These are phyloP conservation scores for Lacerta viridis DNA, from an alignment of 2,797 vertebrate species.

Conservation along the genomic window DNA sequence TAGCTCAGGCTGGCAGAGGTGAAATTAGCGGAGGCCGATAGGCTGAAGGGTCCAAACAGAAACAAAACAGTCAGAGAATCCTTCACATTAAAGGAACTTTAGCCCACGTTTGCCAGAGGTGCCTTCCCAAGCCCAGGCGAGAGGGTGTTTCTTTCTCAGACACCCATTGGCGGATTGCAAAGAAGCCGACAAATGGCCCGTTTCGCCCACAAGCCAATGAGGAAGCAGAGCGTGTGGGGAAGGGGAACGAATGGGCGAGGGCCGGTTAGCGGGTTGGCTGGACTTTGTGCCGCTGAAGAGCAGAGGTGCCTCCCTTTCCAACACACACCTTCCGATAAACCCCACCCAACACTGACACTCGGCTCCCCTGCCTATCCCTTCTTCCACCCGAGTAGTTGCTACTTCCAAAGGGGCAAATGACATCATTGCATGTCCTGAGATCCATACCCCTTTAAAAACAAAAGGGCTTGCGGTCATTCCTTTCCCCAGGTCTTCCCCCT, in stretches of 20 bases:
- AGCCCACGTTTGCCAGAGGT: neutral
- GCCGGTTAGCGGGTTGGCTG: neutral
- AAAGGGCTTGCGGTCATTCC: neutral
- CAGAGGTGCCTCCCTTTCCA: neutral
- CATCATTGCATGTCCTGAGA: neutral
- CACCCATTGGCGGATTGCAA: neutral
- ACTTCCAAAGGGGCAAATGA: neutral
- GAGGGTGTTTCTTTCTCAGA: neutral
- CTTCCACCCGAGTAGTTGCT: neutral
- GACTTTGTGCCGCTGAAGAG: neutral
- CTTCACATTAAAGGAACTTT: neutral
- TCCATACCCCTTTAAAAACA: neutral
- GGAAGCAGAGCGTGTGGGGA: neutral
- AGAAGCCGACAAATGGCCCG: neutral
- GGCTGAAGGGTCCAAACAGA: neutral
- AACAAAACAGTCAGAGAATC: neutral
- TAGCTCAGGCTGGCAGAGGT: neutral
- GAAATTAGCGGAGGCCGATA: neutral
- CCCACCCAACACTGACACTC: neutral
- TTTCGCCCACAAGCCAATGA: conserved; percentile 5
- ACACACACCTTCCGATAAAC: neutral
- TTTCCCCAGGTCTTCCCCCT: too few relatives aligned
- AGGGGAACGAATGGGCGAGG: neutral
- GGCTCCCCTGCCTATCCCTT: too few relatives aligned
- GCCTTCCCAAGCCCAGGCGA: neutral